Conservation (phyloP, 2,797 vertebrate species). For the Ficedula albicollis region DNA sequence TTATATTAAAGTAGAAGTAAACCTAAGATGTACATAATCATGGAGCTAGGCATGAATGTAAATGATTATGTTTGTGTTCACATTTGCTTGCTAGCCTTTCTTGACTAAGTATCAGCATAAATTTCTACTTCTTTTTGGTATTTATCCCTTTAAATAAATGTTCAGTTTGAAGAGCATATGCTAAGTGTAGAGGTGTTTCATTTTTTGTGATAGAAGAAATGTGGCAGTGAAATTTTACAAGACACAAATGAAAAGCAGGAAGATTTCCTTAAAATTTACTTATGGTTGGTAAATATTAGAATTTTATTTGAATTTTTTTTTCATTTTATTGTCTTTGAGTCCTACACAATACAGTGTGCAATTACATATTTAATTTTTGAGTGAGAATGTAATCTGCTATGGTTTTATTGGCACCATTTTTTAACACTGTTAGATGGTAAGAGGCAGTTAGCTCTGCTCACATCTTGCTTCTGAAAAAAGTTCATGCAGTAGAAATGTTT, state of each 20-base stretch:
- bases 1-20: background rate
- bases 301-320: background rate
- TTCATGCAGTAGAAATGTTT: background rate
- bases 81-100: background rate
- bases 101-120: background rate
- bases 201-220: background rate
- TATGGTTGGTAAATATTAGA: background rate
- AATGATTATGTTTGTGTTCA: background rate
- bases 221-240: background rate
- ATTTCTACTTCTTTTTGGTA: background rate
- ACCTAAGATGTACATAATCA: rapidly evolving
- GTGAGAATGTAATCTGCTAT: background rate
- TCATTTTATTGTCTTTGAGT: background rate
- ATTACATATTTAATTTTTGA: background rate
- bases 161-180: background rate
- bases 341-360: background rate
- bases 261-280: background rate
- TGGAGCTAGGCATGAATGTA: background rate
- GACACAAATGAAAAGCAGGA: background rate
- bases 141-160: background rate
- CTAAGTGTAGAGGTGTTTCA: background rate
- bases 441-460: background rate
- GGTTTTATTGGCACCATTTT: background rate
- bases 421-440: background rate
- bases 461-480: background rate